These are phyloP conservation scores for Micrasema longulum DNA, from an alignment of 1,140 invertebrate species.

Conservation along the genomic window DNA sequence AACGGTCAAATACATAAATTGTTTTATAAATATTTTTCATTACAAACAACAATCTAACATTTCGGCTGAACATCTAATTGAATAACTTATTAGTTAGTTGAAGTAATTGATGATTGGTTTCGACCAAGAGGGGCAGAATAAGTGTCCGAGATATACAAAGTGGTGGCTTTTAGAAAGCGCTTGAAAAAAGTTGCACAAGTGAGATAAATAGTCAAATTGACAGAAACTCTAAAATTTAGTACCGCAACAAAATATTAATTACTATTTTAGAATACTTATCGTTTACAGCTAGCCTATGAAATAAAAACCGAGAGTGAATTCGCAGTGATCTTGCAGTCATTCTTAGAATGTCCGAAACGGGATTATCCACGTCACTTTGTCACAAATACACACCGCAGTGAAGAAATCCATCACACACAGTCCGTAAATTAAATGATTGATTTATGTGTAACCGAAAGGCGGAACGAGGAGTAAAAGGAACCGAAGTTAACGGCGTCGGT, in stretches of 20 bases:
- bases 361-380: background rate
- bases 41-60: too few species aligned
- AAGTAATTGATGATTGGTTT: too few species aligned
- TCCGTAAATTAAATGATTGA: background rate
- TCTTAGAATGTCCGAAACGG: conserved; percentile 36
- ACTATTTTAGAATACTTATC: conserved; percentile 37
- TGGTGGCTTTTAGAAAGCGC: background rate
- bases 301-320: conserved; percentile 32
- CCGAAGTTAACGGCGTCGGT: conserved; percentile 28
- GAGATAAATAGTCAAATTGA: conserved; percentile 28
- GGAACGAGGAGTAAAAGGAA: background rate
- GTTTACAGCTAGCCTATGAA: conserved; percentile 24
- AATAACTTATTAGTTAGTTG: too few species aligned
- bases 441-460: background rate
- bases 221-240: conserved; percentile 30
- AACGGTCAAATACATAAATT: too few species aligned
- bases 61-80: too few species aligned
- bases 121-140: too few species aligned
- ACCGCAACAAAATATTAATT: conserved; percentile 19
- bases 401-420: too few species aligned
- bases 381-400: too few species aligned
- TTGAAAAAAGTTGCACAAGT: conserved; percentile 2
- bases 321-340: conserved; percentile 11
- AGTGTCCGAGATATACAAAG: too few species aligned
- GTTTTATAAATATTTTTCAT: too few species aligned